Evolutionary conservation across 2,888 invertebrate genomes (phyloP), one percentile per base, ranked within the genome.

Genomic region (Pristionchus entomophagus): DNA sequence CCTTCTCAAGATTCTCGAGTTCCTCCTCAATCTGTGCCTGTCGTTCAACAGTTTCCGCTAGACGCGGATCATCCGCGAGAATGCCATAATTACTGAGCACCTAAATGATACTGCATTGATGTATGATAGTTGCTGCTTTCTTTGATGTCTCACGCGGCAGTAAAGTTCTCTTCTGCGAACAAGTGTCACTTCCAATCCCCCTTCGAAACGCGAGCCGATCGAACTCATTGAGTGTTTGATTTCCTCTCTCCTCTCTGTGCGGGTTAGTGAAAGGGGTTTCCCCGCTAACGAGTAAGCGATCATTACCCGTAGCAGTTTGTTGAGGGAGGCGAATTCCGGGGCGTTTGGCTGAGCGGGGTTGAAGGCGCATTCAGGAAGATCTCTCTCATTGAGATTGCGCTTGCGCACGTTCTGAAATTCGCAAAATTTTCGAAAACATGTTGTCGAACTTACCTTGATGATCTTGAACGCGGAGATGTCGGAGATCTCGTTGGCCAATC

Each of bases 1-100:
- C n/a, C 45, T 35, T 51, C 62, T 87, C 62, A 41, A 88, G 87
- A 89, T 89, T 88, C 88, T 89, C 56, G 86, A 77, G 29, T 38
- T 84, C 65, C 35, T 41, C 84, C 26, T 84, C 84, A 26, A 84
- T 35, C 32, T 38, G 29, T 10, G 29, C 35, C 14, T 53, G 32
- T 69, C 84, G 41, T 19, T 84, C 69, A 19, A 62, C 49, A 49
- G 84, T 69, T n/a, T 22, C 35, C 32, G 85, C 86, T 45, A 91
- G 86, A 49, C 91, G 80, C 8, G 91, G 90, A 85, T 91, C 91
- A 38, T 87, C 87, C 32, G 91, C 91, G 73, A 91, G 91, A 35
- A 93, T 88, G n/a, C 93, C 93, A 77, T 91, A 93, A 35, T 89
- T 90, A 83, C 91, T 90, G 53, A 93, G 86, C 17, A 91, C 88